phyloP scores from a whole-genome alignment of 2,888 invertebrate species.

The Megamerina dolium region DNA sequence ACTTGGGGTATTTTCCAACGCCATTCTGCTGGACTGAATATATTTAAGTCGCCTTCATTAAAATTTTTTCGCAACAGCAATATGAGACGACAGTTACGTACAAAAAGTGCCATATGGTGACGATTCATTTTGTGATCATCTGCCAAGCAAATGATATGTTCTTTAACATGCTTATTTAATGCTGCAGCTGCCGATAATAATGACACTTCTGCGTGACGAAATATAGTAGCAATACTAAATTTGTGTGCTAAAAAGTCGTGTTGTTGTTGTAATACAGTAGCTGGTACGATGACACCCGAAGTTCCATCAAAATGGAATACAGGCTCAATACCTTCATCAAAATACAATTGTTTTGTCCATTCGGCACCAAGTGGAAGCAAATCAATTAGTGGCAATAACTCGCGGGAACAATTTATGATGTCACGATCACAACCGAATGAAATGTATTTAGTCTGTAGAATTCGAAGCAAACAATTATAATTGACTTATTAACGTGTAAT shows the following conservation, averaged over 20 bases:
- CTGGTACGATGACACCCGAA: slow-evolving; percentile 80
- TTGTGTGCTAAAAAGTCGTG: slow-evolving; percentile 60
- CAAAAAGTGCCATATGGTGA: slow-evolving; percentile 95
- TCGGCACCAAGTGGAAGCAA: slow-evolving; percentile 56
- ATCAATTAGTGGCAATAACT: slow-evolving; percentile 33
- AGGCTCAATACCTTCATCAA: slow-evolving; percentile 83
- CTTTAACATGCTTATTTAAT: slow-evolving; percentile 81
- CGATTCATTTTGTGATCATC: slow-evolving; percentile 99
- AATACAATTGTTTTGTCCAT: slow-evolving; percentile 76
- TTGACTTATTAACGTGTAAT: no score
- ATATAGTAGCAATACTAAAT: slow-evolving; percentile 91
- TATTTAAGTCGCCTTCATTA: slow-evolving; percentile 86
- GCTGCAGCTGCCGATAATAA: slow-evolving; percentile 55
- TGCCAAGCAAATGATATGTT: slow-evolving; percentile 93
- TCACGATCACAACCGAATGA: slow-evolving; percentile 96
- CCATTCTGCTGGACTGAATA: slow-evolving; percentile 97
- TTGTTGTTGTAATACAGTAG: slow-evolving; percentile 62
- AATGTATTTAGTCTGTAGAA: slow-evolving; percentile 60
- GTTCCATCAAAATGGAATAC: slow-evolving; percentile 95
- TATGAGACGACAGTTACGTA: slow-evolving; percentile 94
- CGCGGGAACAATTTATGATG: slow-evolving; percentile 41
- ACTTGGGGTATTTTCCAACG: slow-evolving; percentile 94
- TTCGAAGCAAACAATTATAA: neutral
- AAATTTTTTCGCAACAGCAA: slow-evolving; percentile 85
- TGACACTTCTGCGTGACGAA: slow-evolving; percentile 78